phyloP scores from a whole-genome alignment of 2,113 vertebrate species.

The Varanus komodoensis region DNA sequence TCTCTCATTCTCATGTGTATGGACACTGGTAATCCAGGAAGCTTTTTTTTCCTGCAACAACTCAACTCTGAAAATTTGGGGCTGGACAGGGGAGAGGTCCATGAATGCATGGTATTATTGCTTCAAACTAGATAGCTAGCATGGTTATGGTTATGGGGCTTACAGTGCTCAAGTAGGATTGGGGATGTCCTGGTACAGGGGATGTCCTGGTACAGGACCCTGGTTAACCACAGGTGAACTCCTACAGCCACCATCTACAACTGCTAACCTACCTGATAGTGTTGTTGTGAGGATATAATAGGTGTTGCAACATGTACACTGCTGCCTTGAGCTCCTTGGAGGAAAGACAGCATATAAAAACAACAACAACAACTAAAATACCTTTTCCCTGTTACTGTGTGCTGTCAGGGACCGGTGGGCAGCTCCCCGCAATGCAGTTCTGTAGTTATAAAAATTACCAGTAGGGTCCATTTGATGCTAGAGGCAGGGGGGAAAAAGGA shows the following conservation, averaged over 20 bases:
- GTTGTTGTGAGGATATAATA: not conserved
- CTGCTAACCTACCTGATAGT: not conserved
- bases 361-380: constrained; percentile 23
- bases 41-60: no score
- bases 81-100: no score
- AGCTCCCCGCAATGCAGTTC: constrained; percentile 79
- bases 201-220: not conserved
- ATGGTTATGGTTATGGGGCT: no score
- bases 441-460: constrained; percentile 84
- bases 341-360: not conserved
- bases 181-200: not conserved
- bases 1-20: no score
- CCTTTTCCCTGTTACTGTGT: constrained; percentile 82
- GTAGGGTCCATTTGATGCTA: constrained; percentile 86
- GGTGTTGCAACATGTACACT: not conserved
- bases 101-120: not conserved
- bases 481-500: constrained; percentile 17
- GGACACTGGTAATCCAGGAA: no score
- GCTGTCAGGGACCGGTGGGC: constrained; percentile 79
- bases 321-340: not conserved
- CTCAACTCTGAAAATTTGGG: no score
- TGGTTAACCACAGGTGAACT: not conserved
- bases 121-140: not conserved
- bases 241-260: not conserved
- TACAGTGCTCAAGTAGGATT: not conserved